Conservation (phyloP, 1,140 invertebrate species). For the Lerema accius region DNA sequence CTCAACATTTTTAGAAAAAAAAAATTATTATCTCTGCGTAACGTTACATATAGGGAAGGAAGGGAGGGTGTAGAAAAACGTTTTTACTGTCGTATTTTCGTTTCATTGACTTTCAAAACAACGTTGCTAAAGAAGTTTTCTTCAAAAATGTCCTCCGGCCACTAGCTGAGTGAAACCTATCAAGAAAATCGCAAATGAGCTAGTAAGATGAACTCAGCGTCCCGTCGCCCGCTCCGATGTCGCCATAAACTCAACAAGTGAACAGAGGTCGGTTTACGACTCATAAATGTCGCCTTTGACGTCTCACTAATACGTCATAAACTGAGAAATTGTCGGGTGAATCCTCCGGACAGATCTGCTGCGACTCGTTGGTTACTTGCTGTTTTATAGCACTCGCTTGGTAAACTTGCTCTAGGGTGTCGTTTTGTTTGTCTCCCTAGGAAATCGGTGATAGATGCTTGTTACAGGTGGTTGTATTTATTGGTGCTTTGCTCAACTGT, state of each 20-base stretch:
- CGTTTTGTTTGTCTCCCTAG: conserved; percentile 13
- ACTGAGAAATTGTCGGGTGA: conserved; percentile 44
- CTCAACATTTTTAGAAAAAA: too few relatives aligned
- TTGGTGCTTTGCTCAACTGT: too few relatives aligned
- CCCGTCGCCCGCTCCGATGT: conserved; percentile 26
- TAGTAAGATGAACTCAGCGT: background rate
- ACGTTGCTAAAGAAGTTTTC: too few relatives aligned
- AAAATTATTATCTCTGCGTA: too few relatives aligned
- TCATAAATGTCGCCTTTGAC: conserved; percentile 74
- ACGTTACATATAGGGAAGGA: too few relatives aligned
- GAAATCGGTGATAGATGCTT: conserved; percentile 4
- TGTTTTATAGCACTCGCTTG: conserved; percentile 25
- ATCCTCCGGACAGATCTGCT: conserved; percentile 28
- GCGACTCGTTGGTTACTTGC: conserved; percentile 20
- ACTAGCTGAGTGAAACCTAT: too few relatives aligned
- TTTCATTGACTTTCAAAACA: too few relatives aligned
- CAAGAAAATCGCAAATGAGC: conserved; percentile 26
- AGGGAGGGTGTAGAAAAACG: too few relatives aligned
- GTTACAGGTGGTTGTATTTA: too few relatives aligned
- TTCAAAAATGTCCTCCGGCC: too few relatives aligned
- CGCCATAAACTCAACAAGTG: conserved; percentile 76
- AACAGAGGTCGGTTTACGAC: conserved; percentile 71
- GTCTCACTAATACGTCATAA: conserved; percentile 78
- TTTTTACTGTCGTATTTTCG: too few relatives aligned
- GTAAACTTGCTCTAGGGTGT: conserved; percentile 17